Evolutionary conservation across 2,888 invertebrate genomes (phyloP), one percentile per base, ranked within the genome.

Genomic region (Tromatobia lineatoria): DNA sequence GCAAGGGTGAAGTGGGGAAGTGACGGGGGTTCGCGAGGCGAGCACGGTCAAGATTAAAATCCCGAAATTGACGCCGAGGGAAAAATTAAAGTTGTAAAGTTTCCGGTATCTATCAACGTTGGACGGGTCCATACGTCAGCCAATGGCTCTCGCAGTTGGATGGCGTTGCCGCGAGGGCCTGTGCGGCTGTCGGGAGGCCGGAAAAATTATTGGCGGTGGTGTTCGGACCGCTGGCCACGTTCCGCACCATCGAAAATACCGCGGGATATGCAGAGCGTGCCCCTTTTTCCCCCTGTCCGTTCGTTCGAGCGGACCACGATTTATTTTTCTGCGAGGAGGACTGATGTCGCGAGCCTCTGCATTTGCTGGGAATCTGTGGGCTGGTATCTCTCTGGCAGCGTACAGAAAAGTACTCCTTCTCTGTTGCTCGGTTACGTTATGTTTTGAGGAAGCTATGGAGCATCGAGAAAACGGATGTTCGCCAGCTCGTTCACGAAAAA

Each of bases 101-200:
- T 89, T 89, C 88, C 81, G 88, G 88, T 91, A 92, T 92, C 89
- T 91, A 90, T 92, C 90, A 91, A 89, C 87, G 88, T 84, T 86
- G 87, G 88, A 89, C 89, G 87, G 88, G 87, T 90, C 89, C 89
- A 91, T 92, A 90, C 87, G 91, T 92, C 92, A 91, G 88, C 82
- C 88, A 87, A 88, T 87, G 86, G 88, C 85, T 86, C 85, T 82
- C 85, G 87, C 82, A 71, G 70, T 23, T 66, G 70, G 76, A 42
- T 67, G 70, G 66, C 70, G 54, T 80, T 59, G 71, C 80, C 71
- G 18, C 66, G 76, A 67, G 75, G 52, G 67, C 66, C 74, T 73
- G 70, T 67, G 52, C 59, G 64, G 57, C 80, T 81, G 81, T 80
- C 79, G 78, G 76, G 69, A 80, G 79, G 81, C 80, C 82, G 78